phyloP scores from a whole-genome alignment of 2,888 invertebrate species.

The Campoplex nolae region DNA sequence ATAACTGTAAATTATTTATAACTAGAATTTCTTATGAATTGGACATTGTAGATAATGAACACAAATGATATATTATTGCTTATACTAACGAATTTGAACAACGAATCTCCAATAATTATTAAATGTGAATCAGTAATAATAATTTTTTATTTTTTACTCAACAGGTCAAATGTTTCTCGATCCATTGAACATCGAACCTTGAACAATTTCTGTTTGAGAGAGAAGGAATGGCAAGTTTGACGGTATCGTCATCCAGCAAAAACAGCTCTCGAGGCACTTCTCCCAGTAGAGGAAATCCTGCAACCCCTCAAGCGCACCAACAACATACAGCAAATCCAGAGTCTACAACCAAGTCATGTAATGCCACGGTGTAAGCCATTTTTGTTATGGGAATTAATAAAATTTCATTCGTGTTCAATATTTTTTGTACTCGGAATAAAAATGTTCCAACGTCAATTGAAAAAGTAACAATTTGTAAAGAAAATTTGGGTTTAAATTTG shows the following conservation, averaged over 20 bases:
- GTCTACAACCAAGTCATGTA: constrained; percentile 81
- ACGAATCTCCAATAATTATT: background rate
- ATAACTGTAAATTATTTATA: background rate
- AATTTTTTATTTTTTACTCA: background rate
- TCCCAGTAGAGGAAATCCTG: constrained; percentile 79
- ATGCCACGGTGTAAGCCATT: constrained; percentile 80
- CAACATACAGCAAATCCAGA: constrained; percentile 77
- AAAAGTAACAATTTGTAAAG: background rate
- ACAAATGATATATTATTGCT: background rate
- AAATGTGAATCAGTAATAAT: background rate
- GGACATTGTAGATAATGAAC: background rate
- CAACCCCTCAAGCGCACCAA: constrained; percentile 68
- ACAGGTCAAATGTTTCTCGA: constrained; percentile 63
- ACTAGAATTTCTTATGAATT: background rate
- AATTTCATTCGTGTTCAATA: background rate
- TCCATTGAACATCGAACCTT: constrained; percentile 62
- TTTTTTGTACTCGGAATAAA: background rate
- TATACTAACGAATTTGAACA: background rate
- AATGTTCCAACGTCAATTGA: background rate
- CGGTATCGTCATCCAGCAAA: constrained; percentile 81
- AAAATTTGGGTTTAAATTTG: background rate
- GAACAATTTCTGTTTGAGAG: constrained; percentile 51
- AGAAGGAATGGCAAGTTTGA: constrained; percentile 83
- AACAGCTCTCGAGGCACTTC: constrained; percentile 82
- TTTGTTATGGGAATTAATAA: background rate